These are phyloP conservation scores for Dipodomys merriami DNA, from an alignment of 2,113 vertebrate species.

Conservation along the genomic window DNA sequence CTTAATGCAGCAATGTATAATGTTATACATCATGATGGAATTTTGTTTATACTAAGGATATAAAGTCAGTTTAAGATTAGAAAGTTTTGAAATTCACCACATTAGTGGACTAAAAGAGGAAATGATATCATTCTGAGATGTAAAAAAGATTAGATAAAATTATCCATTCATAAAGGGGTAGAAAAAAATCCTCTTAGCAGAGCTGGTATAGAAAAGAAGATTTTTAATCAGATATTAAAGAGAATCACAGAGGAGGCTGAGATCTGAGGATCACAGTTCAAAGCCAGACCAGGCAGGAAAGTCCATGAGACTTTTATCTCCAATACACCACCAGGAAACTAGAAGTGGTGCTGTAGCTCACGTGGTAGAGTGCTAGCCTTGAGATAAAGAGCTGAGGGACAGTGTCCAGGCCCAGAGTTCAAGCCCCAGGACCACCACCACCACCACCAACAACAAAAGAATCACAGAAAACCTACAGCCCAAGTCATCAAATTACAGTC, in stretches of 20 bases:
- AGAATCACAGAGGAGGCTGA: not conserved
- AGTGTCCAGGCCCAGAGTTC: too few relatives aligned
- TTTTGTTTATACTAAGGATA: not conserved
- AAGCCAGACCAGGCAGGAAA: too few relatives aligned
- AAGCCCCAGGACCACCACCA: too few relatives aligned
- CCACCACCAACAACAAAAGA: too few relatives aligned
- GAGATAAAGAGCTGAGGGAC: too few relatives aligned
- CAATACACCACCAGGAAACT: too few relatives aligned
- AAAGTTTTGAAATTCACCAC: not conserved
- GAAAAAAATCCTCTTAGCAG: constrained; percentile 13
- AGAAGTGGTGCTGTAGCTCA: too few relatives aligned
- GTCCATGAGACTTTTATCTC: too few relatives aligned
- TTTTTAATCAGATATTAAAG: not conserved
- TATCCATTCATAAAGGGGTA: not conserved
- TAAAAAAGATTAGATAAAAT: constrained; percentile 54
- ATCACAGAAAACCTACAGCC: not conserved
- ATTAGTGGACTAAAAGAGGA: not conserved
- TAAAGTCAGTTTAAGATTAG: not conserved
- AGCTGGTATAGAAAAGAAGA: not conserved
- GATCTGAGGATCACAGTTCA: too few relatives aligned
- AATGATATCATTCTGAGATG: not conserved
- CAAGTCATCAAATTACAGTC: not conserved
- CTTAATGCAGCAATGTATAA: not conserved
- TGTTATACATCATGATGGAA: not conserved
- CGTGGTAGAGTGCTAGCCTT: too few relatives aligned